Conservation (phyloP, 2,113 vertebrate species). For the Casuarius casuarius region DNA sequence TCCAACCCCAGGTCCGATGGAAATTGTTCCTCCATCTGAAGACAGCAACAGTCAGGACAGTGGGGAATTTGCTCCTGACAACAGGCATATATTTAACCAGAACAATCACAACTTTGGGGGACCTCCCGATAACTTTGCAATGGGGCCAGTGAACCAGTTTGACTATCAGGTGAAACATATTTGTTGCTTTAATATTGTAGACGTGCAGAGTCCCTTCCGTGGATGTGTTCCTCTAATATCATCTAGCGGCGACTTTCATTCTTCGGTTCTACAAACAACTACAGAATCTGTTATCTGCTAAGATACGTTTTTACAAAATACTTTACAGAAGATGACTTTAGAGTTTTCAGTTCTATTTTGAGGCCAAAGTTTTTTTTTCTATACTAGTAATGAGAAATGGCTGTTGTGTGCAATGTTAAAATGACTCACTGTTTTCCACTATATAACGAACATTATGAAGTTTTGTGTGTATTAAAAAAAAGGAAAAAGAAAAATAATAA, state of each 20-base stretch:
- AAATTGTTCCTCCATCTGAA: conserved; percentile 94
- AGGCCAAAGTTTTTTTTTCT: not conserved
- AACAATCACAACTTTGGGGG: conserved; percentile 98
- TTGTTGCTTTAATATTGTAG: conserved; percentile 83
- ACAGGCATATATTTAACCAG: conserved; percentile 95
- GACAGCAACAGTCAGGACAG: conserved; percentile 99
- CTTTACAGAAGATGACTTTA: conserved; percentile 56
- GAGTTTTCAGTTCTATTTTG: conserved; percentile 41
- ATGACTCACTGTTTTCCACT: conserved; percentile 56
- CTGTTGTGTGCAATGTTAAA: conserved; percentile 50
- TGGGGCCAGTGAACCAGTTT: conserved; percentile 98
- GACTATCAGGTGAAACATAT: conserved; percentile 98
- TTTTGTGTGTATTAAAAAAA: not conserved
- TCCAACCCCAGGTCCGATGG: conserved; percentile 92
- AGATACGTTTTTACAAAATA: conserved; percentile 51
- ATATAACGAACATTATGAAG: conserved; percentile 43
- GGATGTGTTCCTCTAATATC: conserved; percentile 75
- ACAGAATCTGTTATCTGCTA: conserved; percentile 62
- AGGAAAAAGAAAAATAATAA: not conserved
- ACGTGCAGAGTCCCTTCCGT: conserved; percentile 73
- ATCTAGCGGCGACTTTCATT: conserved; percentile 73
- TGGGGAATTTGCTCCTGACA: conserved; percentile 92
- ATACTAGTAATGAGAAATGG: conserved; percentile 15
- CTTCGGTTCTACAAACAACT: conserved; percentile 71
- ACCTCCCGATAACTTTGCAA: conserved; percentile 96